Evolutionary conservation across 2,797 vertebrate species (phyloP), one percentile per base, ranked within the genome.

Genomic region (Neostethus bicornis): DNA sequence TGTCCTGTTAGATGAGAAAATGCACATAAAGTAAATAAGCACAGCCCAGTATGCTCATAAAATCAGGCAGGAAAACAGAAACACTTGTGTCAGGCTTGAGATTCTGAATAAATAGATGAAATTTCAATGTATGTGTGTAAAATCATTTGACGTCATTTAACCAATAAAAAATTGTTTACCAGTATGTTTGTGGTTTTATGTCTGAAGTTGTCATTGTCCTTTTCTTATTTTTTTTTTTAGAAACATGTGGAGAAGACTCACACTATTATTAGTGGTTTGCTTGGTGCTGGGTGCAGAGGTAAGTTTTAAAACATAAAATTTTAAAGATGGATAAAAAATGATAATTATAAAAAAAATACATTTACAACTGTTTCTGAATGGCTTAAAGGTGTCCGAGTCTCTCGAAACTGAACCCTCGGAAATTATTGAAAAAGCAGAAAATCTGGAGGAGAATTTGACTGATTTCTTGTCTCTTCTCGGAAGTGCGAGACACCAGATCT

Each of bases 241-340:
- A 80, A 76, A 71, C 54, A 89, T 89, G 89, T 87, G 86, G 84
- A 73, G 55, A 24, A 75, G 52, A 21, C 16, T 74, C 23, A 56
- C 51, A 3, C 51, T 88, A 9, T 69, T 71, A 11, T 34, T 88
- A 41, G 21, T 83, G 11, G 51, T 70, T 53, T 60, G 61, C 4
- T 50, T 87, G 62, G 32, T 61, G 2, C 34, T 85, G 37, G 52
- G 73, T 17, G 50, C 66, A 44, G 51, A 86, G 76, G 87, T 89
- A 54, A 84, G 77, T 66, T 34, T 34, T 31, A 14, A 31, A 34
- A 11, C 9, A 29, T 28, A 12, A 29, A 4, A 12, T 4, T 29
- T 7, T 29, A 29, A 12, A n/a, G n/a, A 25, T 1, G 12, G 3
- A 34, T 53, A 11, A 20, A 44, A 21, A 1, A 34, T 23, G 52